Conservation (phyloP, 2,113 vertebrate species). For the Amia ocellicauda region DNA sequence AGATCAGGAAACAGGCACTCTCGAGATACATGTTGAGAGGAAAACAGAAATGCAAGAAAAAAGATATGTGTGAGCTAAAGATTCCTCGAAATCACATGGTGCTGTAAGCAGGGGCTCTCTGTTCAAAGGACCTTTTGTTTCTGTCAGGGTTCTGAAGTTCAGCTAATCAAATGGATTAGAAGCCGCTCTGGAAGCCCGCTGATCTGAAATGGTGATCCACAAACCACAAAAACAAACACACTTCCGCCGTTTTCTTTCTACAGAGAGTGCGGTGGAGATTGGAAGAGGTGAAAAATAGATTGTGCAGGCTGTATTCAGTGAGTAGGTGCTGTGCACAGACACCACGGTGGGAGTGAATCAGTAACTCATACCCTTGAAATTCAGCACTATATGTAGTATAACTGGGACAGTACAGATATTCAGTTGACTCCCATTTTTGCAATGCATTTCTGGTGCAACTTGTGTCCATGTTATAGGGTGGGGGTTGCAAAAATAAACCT, state of each 20-base stretch:
- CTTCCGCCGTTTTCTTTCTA: background rate
- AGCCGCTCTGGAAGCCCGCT: conserved; percentile 56
- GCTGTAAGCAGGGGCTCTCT: conserved; percentile 48
- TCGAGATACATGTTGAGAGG: conserved; percentile 29
- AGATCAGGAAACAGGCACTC: conserved; percentile 1
- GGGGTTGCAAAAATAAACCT: too few species aligned
- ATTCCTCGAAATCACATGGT: conserved; percentile 61
- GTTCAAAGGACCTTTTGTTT: conserved; percentile 68
- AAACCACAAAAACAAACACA: conserved; percentile 54
- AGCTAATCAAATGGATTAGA: conserved; percentile 71
- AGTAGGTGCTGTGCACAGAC: too few species aligned
- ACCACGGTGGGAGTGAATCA: too few species aligned
- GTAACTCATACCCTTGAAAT: too few species aligned
- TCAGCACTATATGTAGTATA: too few species aligned
- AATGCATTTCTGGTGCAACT: too few species aligned
- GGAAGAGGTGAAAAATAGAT: too few species aligned
- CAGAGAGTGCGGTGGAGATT: background rate
- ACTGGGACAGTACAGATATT: too few species aligned
- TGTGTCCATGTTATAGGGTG: too few species aligned
- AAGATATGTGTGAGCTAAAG: conserved; percentile 45
- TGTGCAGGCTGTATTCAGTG: background rate
- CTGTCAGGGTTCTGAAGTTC: conserved; percentile 50
- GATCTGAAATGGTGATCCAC: conserved; percentile 45
- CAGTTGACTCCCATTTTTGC: too few species aligned
- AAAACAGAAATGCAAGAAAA: conserved; percentile 39